phyloP scores from a whole-genome alignment of 2,888 invertebrate species.

The Chalcosyrphus nemorum region DNA sequence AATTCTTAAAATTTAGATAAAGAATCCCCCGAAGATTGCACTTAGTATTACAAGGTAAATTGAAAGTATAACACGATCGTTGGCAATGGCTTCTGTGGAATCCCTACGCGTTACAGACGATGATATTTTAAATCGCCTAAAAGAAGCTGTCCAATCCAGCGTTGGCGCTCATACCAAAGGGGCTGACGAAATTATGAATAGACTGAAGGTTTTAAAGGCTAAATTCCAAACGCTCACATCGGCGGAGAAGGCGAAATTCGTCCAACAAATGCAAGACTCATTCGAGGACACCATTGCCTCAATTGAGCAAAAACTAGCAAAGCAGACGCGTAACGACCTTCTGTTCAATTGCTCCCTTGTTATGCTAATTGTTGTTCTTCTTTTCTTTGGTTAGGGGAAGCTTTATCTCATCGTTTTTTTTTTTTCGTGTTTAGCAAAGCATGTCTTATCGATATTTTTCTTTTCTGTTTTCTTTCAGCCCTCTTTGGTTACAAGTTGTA shows the following conservation, averaged over 20 bases:
- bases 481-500: conserved; percentile 94
- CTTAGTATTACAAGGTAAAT: conserved; percentile 46
- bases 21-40: conserved; percentile 28
- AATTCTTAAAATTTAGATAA: conserved; percentile 31
- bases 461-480: conserved; percentile 84
- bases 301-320: conserved; percentile 76
- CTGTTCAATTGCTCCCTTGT: conserved; percentile 77
- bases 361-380: conserved; percentile 75
- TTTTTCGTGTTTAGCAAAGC: background rate
- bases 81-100: conserved; percentile 27
- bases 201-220: conserved; percentile 75
- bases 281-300: conserved; percentile 76
- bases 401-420: background rate
- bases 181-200: conserved; percentile 75
- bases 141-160: conserved; percentile 76
- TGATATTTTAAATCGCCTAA: conserved; percentile 77
- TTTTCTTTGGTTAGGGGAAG: conserved; percentile 76
- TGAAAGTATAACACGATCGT: conserved; percentile 16
- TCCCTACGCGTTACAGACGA: conserved; percentile 47
- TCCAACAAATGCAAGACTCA: conserved; percentile 77
- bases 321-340: conserved; percentile 76
- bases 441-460: background rate
- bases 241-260: conserved; percentile 76
- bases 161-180: conserved; percentile 76
- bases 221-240: conserved; percentile 76